Base-by-base conservation (phyloP, 2,888 invertebrate genomes). In the Orthonychiurus folsomi region DNA sequence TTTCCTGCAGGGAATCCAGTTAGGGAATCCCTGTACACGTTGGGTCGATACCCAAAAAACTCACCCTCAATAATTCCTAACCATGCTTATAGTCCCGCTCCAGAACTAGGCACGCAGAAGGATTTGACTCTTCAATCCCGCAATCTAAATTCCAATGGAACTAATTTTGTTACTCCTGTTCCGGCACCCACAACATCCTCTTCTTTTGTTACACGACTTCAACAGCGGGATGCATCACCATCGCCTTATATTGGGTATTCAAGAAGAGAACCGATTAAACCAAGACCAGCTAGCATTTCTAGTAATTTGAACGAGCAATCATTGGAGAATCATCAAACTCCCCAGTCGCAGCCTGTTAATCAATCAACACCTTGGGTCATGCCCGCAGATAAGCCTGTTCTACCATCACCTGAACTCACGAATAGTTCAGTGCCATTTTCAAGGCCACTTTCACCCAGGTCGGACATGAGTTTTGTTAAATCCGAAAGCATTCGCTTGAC, bases 391-490 rank as follows among this genome's bases (percentile, higher is more conserved):
- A 9, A 5, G 15, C 37, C 37, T 9, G 9, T 9, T 9, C 5
- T 37, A 5, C 9, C 5, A 9, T 37, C 37, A 37, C 37, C 37
- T 37, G 37, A 37, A 9, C 9, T 9, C 5, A 5, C 37, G 37
- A 37, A 37, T 37, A 9, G 9, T 9, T 15, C 37, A 9, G 5
- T 37, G 15, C 15, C 5, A 9, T 37, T 37, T 15, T 5, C 37
- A 9, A 37, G 37, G 37, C 61, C 61, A 3, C 20, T 52, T 3
- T 52, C 52, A 20, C 52, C 52, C 5, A 37, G 15, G 5, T 37
- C 37, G 5, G 37, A 37, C 5, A 12, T 23, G 5, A 52, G n/a
- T 52, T 23, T 52, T 23, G 52, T 52, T 20, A 15, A 2, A 2
- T 18, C 37, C 28, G 21, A 56, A 25, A 37, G 2, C 3, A 12